Evolutionary conservation across 2,888 invertebrate species (phyloP).

Genomic region (Gonocerus acuteangulatus): DNA sequence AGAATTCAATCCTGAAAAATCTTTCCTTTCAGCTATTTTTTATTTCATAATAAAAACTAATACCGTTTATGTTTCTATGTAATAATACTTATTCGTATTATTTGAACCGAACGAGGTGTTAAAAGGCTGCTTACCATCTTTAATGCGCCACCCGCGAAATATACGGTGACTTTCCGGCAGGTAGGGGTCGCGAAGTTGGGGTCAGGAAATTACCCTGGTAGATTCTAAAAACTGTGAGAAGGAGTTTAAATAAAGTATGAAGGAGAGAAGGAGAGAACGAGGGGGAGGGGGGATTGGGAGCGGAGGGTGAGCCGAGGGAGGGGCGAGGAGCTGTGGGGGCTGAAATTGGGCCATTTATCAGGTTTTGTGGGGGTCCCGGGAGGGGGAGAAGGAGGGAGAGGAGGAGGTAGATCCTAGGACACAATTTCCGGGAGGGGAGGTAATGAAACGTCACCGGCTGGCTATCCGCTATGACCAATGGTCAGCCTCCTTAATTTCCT

Average conservation of each 20-base stretch:
- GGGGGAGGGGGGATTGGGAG: not conserved
- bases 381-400: constrained; percentile 1
- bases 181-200: too few relatives aligned
- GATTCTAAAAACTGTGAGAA: not conserved
- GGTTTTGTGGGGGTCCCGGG: constrained; percentile 26
- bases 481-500: constrained; percentile 35
- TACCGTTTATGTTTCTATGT: too few relatives aligned
- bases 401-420: constrained; percentile 10
- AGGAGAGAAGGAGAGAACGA: not conserved
- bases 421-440: constrained; percentile 33
- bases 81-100: too few relatives aligned
- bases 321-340: not conserved
- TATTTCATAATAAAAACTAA: too few relatives aligned
- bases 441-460: constrained; percentile 32
- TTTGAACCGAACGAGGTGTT: too few relatives aligned
- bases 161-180: too few relatives aligned
- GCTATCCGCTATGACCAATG: constrained; percentile 36
- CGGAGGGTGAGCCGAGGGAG: not conserved
- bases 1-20: too few relatives aligned
- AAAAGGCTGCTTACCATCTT: too few relatives aligned
- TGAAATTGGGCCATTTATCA: constrained; percentile 33
- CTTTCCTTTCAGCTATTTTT: too few relatives aligned
- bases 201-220: too few relatives aligned
- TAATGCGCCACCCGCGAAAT: too few relatives aligned
- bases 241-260: not conserved